These are phyloP conservation scores for Tretioscincus oriximinensis DNA, from an alignment of 2,113 vertebrate species.

Conservation along the genomic window DNA sequence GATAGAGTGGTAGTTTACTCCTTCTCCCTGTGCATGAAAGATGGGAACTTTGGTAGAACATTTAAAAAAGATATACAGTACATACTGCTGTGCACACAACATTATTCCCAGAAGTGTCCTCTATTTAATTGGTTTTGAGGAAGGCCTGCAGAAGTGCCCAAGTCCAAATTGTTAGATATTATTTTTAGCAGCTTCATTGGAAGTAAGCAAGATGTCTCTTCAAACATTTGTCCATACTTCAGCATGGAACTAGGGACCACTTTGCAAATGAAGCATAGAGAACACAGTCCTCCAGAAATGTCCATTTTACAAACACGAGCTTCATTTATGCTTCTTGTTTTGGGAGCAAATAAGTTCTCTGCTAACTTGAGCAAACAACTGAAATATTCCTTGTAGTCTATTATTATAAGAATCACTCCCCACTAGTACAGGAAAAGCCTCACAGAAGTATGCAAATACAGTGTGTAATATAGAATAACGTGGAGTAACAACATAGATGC, in stretches of 20 bases:
- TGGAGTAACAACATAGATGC: too few species aligned
- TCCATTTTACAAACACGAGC: not conserved
- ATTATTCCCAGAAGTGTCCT: slow-evolving; percentile 10
- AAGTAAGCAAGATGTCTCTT: not conserved
- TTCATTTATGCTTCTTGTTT: not conserved
- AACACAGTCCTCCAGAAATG: not conserved
- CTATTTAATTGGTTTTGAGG: not conserved
- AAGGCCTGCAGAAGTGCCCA: not conserved
- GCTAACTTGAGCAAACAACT: too few species aligned
- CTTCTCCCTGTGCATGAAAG: not conserved
- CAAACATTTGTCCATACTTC: not conserved
- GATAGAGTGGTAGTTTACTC: not conserved
- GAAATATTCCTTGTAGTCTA: too few species aligned
- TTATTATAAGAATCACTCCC: too few species aligned
- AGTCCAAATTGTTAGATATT: not conserved
- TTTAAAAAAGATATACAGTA: not conserved
- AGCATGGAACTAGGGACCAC: not conserved
- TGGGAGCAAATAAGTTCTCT: too few species aligned
- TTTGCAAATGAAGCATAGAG: not conserved
- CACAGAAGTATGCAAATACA: too few species aligned
- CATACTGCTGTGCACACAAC: slow-evolving; percentile 22
- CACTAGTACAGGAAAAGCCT: too few species aligned
- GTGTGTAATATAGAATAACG: too few species aligned
- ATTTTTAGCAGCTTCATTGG: slow-evolving; percentile 15
- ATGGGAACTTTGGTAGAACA: not conserved